Conservation (phyloP, 2,113 vertebrate species). For the Python bivittatus region DNA sequence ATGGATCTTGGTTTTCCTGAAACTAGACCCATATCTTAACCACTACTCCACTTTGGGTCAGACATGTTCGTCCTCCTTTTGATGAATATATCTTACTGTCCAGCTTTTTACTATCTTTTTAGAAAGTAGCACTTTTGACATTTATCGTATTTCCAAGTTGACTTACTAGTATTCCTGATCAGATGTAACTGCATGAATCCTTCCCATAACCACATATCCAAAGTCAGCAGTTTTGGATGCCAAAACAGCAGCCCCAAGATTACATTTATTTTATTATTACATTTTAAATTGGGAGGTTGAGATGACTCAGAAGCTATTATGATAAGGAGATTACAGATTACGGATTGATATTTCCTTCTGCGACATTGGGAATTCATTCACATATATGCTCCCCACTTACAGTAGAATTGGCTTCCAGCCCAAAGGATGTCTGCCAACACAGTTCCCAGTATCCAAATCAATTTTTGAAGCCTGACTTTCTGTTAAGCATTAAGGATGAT, state of each 20-base stretch:
- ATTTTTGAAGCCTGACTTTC: not conserved
- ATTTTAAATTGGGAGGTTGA: not conserved
- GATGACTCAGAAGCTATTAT: not conserved
- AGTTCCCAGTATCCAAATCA: not conserved
- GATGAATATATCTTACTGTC: not conserved
- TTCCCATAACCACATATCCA: not conserved
- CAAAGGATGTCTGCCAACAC: not conserved
- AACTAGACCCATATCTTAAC: too few species aligned
- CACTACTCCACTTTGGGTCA: not conserved
- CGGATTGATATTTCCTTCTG: not conserved
- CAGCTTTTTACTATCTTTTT: not conserved
- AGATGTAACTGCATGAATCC: not conserved
- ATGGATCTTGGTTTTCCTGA: too few species aligned
- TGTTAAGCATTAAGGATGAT: conserved; percentile 13
- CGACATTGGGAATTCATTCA: not conserved
- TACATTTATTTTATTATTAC: not conserved
- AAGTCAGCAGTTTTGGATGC: not conserved
- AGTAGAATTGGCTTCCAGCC: conserved; percentile 4
- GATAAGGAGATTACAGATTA: not conserved
- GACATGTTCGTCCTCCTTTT: not conserved
- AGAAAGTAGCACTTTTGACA: not conserved
- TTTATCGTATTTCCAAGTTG: not conserved
- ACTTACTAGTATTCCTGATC: not conserved
- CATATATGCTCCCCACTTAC: not conserved
- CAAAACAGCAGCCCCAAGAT: not conserved